phyloP scores from a whole-genome alignment of 2,113 vertebrate species.

The Prunella himalayana region DNA sequence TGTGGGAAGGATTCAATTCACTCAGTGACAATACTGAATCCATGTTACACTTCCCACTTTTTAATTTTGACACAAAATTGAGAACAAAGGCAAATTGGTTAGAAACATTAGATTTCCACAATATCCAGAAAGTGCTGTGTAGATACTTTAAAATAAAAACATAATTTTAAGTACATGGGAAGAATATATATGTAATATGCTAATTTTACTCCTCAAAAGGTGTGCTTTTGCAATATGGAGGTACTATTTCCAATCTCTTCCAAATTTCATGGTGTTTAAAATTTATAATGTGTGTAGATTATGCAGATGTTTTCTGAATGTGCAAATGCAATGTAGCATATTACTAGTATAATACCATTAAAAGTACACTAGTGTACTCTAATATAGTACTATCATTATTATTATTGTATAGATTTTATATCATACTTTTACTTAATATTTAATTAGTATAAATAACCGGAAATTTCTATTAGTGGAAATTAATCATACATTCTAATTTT shows the following conservation, averaged over 20 bases:
- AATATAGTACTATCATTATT: background rate
- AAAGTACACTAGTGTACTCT: background rate
- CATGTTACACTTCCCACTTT: background rate
- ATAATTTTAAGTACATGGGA: background rate
- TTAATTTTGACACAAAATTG: background rate
- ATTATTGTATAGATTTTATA: background rate
- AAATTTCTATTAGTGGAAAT: background rate
- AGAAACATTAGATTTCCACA: background rate
- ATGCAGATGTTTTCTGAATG: background rate
- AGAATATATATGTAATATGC: background rate
- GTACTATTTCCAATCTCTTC: background rate
- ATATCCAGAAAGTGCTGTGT: background rate
- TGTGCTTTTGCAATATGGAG: background rate
- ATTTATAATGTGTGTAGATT: background rate
- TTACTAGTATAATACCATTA: background rate
- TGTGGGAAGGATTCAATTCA: background rate
- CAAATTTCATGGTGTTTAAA: background rate
- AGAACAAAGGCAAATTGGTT: background rate
- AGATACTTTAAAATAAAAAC: background rate
- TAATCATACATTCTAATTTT: background rate
- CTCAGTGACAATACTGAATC: background rate
- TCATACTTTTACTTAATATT: background rate
- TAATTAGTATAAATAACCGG: background rate
- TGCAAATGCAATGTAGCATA: background rate
- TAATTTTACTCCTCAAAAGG: background rate